Evolutionary conservation across 2,113 vertebrate species (phyloP), one percentile per base, ranked within the genome.

Genomic region (Melanostigma gelatinosum): DNA sequence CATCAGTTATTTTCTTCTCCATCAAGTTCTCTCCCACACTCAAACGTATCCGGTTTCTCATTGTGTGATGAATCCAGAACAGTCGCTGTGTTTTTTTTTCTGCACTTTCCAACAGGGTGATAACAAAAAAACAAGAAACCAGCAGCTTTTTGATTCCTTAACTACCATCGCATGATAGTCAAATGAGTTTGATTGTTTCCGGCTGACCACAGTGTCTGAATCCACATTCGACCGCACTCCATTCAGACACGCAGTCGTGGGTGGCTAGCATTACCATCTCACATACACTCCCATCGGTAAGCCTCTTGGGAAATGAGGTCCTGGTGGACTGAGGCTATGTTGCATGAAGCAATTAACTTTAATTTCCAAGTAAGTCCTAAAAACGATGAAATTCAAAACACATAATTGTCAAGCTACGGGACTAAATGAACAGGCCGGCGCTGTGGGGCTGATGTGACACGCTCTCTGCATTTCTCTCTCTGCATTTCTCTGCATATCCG

Each of bases 191-290:
- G 72, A 89, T 79, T 85, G 82, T 85, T 85, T 85, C 72, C 61
- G 72, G 73, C 46, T 85, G 46, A 87, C 88, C 87, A 72, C 79
- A 24, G 64, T 40, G 57, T 57, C 77, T 85, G 85, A 88, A 78
- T 82, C 67, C 77, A 69, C 72, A 74, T 70, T 60, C 72, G 62
- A 88, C 87, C 85, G 74, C 90, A 84, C 52, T 85, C 68, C 83
- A 55, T 80, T 85, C 74, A 88, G 75, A 86, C 78, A 75, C 66
- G 58, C 80, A 80, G 69, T 77, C 34, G 42, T 88, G 90, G 86
- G 86, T 92, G 88, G 85, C 83, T 89, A 82, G 84, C 87, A 88
- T 92, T 87, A 90, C 74, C 64, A 60, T 80, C 82, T 89, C 86
- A 84, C 62, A 79, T 75, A 72, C 34, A 34, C 80, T 76, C 75